Base-by-base conservation (phyloP, 2,113 vertebrate genomes). In the Dendropsophus ebraccatus region DNA sequence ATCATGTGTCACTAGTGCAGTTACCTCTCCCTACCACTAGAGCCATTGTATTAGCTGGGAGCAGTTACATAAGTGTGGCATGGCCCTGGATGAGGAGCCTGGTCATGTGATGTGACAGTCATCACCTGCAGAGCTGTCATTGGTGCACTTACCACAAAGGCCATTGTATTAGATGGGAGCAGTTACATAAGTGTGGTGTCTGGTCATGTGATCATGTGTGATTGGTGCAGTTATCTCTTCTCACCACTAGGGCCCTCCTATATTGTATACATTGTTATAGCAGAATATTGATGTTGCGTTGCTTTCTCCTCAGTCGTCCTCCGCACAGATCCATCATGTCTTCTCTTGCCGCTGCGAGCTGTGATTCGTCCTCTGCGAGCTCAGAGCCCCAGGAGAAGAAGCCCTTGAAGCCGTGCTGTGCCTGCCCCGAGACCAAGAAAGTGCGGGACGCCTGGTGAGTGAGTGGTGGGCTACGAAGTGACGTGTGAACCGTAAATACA, bases 351-450 rank as follows among this genome's bases (percentile, higher is more conserved):
- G 96, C 96, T 60, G 95, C 95, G 52, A 94, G 94, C 77, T 90
- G 94, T 5, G 93, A 92, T 37, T 0, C 92, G 5, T 74, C 90
- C 21, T 89, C 87, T 16, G 70, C 81, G 0, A 87, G 88, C 4
- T 88, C 93, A 86, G 87, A 74, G 19, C 16, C 5, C 32, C 92
- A 89, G 16, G 92, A 96, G 91, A 97, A 97, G 93, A 96, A 96
- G 90, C 97, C 97, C 0, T 91, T 99, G 89, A 99, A 94, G 74
- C 91, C 97, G 0, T 99, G 98, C 91, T 99, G 98, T 54, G 98
- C 98, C 49, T 99, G 98, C 89, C 98, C 97, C 0, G 97, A 99
- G 88, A 99, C 98, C 11, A 99, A 99, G 92, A 97, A 96, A 90
- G 95, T 95, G 87, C 92, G 97, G 78, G 97, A 99, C 88, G 92